Evolutionary conservation across 2,797 vertebrate genomes (phyloP).

Genomic region (Aotus griseimembra): DNA sequence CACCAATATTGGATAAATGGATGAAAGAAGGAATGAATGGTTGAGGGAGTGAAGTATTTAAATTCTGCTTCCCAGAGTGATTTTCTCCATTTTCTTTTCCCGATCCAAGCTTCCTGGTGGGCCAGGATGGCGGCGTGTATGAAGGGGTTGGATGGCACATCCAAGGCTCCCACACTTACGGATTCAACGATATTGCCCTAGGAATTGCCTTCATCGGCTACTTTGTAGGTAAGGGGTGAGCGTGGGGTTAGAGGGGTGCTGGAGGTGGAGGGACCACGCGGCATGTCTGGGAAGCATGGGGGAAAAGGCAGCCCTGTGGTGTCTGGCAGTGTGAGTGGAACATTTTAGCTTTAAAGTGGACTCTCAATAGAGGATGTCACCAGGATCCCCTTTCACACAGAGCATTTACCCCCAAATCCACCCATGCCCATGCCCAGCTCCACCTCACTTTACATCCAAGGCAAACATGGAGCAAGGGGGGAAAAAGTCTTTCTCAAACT

Average conservation of each 20-base stretch:
- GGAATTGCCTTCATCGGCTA: constrained; percentile 90
- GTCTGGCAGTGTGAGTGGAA: not conserved
- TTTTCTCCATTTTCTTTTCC: not conserved
- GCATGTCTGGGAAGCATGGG: not conserved
- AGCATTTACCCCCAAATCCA: not conserved
- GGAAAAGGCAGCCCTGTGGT: not conserved
- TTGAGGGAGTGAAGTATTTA: not conserved
- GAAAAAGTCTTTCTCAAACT: not conserved
- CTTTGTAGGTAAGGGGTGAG: constrained; percentile 85
- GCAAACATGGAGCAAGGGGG: not conserved
- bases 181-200: constrained; percentile 84
- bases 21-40: not conserved
- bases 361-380: not conserved
- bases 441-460: not conserved
- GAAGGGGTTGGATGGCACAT: constrained; percentile 90
- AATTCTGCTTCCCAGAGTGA: not conserved
- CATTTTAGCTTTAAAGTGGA: not conserved
- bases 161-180: constrained; percentile 87
- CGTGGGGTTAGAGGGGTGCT: not conserved
- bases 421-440: too few species aligned
- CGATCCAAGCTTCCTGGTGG: constrained; percentile 87
- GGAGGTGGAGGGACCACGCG: too few species aligned
- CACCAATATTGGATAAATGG: not conserved
- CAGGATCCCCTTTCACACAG: not conserved
- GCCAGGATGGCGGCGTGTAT: constrained; percentile 87